Conservation (phyloP, 64 coral and sea anemone species). For the Porites australiensis region DNA sequence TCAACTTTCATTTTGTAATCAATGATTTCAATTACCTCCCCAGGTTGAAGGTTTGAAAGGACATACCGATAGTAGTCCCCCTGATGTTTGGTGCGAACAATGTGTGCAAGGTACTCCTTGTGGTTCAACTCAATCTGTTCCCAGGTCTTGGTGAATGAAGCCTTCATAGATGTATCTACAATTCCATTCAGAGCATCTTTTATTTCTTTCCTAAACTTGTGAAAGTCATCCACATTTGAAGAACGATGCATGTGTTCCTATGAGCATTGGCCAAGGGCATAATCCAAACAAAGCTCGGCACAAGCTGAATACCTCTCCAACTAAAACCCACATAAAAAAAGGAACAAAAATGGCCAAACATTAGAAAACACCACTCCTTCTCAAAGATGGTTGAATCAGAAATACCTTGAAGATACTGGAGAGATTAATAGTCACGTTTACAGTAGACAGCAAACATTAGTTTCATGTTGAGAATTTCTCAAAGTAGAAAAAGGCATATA, state of each 20-base stretch:
- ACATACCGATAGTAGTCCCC: conserved; percentile 34
- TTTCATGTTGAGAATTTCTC: too few species aligned
- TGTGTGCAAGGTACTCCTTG: background rate
- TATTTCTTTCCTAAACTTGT: background rate
- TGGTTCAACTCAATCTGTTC: background rate
- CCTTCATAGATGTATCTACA: background rate
- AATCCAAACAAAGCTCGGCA: background rate
- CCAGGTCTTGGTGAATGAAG: background rate
- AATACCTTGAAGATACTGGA: too few species aligned
- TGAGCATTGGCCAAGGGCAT: background rate
- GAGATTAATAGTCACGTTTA: too few species aligned
- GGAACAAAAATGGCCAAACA: background rate
- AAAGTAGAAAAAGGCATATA: too few species aligned
- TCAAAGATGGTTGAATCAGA: too few species aligned
- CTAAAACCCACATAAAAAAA: background rate
- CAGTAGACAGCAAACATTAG: too few species aligned
- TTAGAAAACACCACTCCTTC: background rate
- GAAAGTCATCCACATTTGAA: background rate
- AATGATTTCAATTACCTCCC: conserved; percentile 20
- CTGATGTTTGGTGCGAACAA: conserved; percentile 11
- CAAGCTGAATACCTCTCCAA: conserved; percentile 17
- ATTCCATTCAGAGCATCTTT: background rate
- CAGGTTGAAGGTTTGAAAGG: conserved; percentile 26
- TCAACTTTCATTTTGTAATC: conserved; percentile 73
- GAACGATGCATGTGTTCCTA: background rate